Conservation (phyloP, 2,797 vertebrate species). For the Sebastes nivosus region DNA sequence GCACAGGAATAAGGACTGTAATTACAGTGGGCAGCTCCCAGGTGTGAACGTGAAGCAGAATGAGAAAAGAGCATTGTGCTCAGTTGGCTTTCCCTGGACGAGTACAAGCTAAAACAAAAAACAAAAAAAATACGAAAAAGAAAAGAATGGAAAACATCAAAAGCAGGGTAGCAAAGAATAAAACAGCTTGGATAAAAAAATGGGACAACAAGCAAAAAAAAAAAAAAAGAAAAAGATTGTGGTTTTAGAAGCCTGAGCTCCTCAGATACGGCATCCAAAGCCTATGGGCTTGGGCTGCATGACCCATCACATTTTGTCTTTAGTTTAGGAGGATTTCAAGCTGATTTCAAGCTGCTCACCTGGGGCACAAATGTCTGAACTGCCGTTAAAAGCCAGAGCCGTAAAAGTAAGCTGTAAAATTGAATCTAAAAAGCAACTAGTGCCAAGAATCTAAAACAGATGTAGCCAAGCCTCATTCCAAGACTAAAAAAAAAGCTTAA, state of each 20-base stretch:
- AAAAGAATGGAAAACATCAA: neutral
- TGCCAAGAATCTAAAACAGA: slow-evolving; percentile 1
- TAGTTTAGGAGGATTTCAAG: slow-evolving; percentile 1
- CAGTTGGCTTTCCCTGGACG: neutral
- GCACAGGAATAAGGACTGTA: slow-evolving; percentile 28
- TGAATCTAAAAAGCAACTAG: neutral
- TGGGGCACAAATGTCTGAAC: neutral
- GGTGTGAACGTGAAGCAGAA: slow-evolving; percentile 25
- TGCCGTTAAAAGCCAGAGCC: neutral
- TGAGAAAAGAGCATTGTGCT: slow-evolving; percentile 19
- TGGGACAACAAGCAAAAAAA: neutral
- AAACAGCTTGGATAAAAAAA: slow-evolving; percentile 21
- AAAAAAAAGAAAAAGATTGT: neutral
- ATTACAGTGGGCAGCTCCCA: slow-evolving; percentile 50
- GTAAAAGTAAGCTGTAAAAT: slow-evolving; percentile 1
- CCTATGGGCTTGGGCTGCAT: neutral
- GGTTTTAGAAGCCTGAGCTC: neutral
- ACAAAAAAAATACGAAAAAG: neutral
- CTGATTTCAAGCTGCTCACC: neutral
- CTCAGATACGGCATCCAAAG: neutral
- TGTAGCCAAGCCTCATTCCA: neutral
- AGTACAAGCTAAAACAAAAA: neutral
- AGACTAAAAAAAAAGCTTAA: too few species aligned
- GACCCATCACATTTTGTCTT: neutral
- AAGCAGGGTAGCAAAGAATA: slow-evolving; percentile 3